Base-by-base conservation (phyloP, 2,797 vertebrate genomes). In the Hapalemur alaotrensis region DNA sequence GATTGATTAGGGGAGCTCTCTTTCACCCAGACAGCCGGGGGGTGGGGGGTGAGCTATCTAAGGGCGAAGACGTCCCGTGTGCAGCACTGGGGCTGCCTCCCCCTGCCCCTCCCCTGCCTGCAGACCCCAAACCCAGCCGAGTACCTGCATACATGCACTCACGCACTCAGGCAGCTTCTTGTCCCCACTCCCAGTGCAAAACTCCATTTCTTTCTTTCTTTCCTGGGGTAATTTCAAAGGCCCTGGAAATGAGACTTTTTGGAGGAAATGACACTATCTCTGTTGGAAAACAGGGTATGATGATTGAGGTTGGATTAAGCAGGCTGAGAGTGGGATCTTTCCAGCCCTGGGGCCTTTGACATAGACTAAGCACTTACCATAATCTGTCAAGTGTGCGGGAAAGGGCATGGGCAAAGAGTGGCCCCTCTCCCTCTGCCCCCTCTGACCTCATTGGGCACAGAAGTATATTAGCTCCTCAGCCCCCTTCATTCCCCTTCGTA, bases 1-100 rank as follows among this genome's bases (percentile, higher is more conserved):
- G 98, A 98, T 98, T 98, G 98, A 98, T 98, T 97, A 98, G 96
- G 91, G 81, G 96, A 97, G 93, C 96, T 97, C 95, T 95, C 95
- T 97, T 96, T 97, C 91, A 94, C 84, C 3, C 93, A 96, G 97
- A 89, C 96, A 97, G 92, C 93, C 3, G 10, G 95, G 95, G 88
- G 32, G 90, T 20, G 93, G 87, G 80, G 92, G 97, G 85, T n/a
- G 52, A 95, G 94, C 95, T 96, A 69, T 96, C 97, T 97, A 95
- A 98, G 97, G 96, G 98, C 91, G 96, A 97, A 98, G 97, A 98
- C 57, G 28, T 88, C 6, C 18, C 17, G 30, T 9, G 14, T 41
- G 38, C 91, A 92, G 90, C 83, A 90, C 25, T 93, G 95, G 90
- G 96, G 70, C 96, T 85, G 41, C 84, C 89, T 70, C 89, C 88